A percentile compares a stretch with the other conserved stretches of the same genome.
phyloP scores from a whole-genome alignment of 2,888 invertebrate genomes.

The Cylloceria caligata region DNA sequence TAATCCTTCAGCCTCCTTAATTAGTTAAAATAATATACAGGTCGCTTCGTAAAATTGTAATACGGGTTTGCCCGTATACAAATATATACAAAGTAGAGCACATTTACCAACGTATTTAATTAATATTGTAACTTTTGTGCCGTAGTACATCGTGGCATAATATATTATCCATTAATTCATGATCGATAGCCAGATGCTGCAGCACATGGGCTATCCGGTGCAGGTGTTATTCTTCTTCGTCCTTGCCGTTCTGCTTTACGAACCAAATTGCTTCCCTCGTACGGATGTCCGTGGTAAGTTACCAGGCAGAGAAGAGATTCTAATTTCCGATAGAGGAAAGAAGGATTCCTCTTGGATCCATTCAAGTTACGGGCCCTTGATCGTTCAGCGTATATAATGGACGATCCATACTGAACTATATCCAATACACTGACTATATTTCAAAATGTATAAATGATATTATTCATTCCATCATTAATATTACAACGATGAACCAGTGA shows the following conservation, averaged over 20 bases:
- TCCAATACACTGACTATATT: no score
- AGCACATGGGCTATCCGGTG: constrained; percentile 55
- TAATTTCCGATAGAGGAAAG: constrained; percentile 69
- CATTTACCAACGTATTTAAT: neutral
- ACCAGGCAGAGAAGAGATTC: constrained; percentile 63
- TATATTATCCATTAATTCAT: constrained; percentile 54
- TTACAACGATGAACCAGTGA: no score
- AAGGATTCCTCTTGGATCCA: constrained; percentile 17
- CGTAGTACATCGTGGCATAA: neutral
- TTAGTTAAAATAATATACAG: no score
- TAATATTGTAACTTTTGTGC: neutral
- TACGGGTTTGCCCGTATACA: no score
- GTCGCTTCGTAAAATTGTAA: no score
- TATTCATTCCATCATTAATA: no score
- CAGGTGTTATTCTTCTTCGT: constrained; percentile 61
- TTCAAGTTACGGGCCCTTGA: neutral
- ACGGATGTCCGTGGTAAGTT: constrained; percentile 40
- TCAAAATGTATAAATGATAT: no score
- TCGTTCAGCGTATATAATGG: no score
- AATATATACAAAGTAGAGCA: no score
- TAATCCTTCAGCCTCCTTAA: no score
- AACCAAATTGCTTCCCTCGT: constrained; percentile 34
- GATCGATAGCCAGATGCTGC: constrained; percentile 52
- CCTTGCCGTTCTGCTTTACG: neutral
- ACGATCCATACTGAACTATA: no score